A percentile compares a stretch with the other conserved stretches of the same genome.
Conservation (phyloP, 2,888 invertebrate genomes). For the Plebejus anna region DNA sequence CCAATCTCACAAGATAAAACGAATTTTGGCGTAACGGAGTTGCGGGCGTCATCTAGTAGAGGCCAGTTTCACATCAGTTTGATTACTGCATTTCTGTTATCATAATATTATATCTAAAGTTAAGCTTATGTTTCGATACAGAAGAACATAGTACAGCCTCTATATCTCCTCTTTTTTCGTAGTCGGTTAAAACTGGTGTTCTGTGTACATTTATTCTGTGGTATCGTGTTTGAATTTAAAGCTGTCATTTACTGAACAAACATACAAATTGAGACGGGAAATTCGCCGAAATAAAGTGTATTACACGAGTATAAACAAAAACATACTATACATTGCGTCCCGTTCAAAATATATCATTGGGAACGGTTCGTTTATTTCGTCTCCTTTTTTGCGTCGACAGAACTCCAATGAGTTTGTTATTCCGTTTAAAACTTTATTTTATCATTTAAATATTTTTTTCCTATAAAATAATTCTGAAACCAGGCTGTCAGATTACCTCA, state of each 20-base stretch:
- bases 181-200: neutral
- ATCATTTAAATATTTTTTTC: neutral
- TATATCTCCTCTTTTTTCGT: neutral
- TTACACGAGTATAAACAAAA: constrained; percentile 20
- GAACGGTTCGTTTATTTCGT: constrained; percentile 12
- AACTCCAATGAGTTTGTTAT: neutral
- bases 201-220: neutral
- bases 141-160: neutral
- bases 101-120: no score
- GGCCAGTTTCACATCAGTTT: no score
- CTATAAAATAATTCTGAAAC: neutral
- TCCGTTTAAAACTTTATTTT: neutral
- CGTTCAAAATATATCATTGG: constrained; percentile 17
- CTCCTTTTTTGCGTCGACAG: constrained; percentile 4
- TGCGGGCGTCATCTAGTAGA: no score
- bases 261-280: constrained; percentile 21
- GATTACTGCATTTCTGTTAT: no score
- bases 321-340: constrained; percentile 7
- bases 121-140: no score
- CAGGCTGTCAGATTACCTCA: no score
- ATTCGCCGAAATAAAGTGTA: constrained; percentile 12
- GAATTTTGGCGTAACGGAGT: no score
- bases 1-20: no score
- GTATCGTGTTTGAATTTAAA: constrained; percentile 17
- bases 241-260: constrained; percentile 9